phyloP scores from a whole-genome alignment of 2,113 vertebrate genomes.

The Fulica atra region DNA sequence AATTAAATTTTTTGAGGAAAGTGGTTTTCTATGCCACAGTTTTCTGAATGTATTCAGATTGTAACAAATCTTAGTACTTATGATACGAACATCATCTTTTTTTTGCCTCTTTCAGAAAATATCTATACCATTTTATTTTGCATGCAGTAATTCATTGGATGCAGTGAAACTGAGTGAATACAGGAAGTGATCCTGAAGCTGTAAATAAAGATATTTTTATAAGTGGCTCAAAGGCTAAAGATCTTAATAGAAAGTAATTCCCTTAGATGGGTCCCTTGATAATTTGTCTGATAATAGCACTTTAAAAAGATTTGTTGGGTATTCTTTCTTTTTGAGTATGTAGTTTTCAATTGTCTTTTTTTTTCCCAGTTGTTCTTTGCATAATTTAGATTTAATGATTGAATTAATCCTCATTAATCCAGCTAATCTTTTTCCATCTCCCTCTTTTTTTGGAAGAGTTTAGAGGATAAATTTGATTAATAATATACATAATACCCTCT shows the following conservation, averaged over 20 bases:
- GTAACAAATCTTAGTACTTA: background rate
- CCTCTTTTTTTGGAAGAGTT: background rate
- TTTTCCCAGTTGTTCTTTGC: background rate
- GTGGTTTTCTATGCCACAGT: background rate
- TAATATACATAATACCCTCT: background rate
- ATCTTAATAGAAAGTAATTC: background rate
- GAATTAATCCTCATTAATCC: background rate
- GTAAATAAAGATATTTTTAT: background rate
- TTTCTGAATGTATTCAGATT: background rate
- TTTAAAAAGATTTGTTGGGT: background rate
- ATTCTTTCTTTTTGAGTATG: background rate
- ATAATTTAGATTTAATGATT: background rate
- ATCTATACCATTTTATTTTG: background rate
- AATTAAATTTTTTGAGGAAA: background rate
- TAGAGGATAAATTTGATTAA: background rate
- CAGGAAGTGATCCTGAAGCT: background rate
- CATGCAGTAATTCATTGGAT: background rate
- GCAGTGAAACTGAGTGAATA: background rate
- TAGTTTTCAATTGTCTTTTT: background rate
- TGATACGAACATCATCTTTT: background rate
- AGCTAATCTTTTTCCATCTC: background rate
- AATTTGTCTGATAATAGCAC: background rate
- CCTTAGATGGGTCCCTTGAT: background rate
- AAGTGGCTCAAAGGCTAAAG: background rate
- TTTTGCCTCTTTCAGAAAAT: background rate